Conservation (phyloP, 2,113 vertebrate species). For the Antechinus stuartii region DNA sequence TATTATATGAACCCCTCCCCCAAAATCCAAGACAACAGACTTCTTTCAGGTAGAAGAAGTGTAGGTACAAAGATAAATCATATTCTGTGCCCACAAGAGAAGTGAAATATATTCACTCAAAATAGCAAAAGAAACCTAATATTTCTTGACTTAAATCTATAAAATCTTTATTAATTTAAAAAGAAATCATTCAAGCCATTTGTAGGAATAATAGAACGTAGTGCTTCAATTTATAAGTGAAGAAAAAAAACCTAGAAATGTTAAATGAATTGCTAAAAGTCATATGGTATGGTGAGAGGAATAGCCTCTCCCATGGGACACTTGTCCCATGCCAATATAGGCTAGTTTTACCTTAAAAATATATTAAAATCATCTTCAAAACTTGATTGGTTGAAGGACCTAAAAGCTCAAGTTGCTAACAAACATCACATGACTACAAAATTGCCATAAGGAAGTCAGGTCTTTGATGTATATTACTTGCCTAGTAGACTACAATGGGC, state of each 20-base stretch:
- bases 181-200: not conserved
- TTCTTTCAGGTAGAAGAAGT: too few species aligned
- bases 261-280: not conserved
- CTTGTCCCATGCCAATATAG: not conserved
- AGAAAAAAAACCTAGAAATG: not conserved
- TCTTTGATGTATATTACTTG: not conserved
- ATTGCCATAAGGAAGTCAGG: not conserved
- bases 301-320: not conserved
- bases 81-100: not conserved
- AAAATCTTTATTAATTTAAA: not conserved
- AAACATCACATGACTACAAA: not conserved
- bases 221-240: slow-evolving; percentile 26
- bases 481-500: not conserved
- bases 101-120: not conserved
- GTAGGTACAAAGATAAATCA: not conserved
- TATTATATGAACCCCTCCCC: not conserved
- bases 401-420: too few species aligned
- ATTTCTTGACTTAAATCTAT: not conserved
- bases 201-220: not conserved
- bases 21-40: too few species aligned
- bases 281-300: not conserved
- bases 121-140: not conserved
- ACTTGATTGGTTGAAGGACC: not conserved
- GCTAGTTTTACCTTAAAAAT: not conserved
- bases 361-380: not conserved